Conservation (phyloP, 1,140 invertebrate genomes). For the Hycleus cichorii region DNA sequence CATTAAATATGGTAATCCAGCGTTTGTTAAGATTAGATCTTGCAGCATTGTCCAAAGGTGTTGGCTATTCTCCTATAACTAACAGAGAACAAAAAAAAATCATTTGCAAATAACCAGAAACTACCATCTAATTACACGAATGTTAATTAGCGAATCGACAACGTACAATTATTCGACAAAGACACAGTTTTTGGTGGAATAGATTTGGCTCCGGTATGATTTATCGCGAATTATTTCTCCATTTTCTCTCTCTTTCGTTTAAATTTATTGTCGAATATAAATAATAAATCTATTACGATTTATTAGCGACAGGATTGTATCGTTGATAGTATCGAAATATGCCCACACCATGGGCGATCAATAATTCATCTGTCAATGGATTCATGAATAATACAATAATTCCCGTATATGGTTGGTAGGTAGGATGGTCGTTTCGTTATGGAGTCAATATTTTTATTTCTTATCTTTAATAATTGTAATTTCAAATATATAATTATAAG, state of each 20-base stretch:
- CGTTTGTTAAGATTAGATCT: not conserved
- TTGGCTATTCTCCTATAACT: not conserved
- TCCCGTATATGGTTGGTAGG: not conserved
- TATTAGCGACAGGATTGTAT: conserved; percentile 13
- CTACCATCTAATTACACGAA: not conserved
- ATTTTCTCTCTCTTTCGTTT: no score
- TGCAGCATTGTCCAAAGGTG: not conserved
- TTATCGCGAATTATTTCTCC: no score
- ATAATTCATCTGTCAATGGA: conserved; percentile 24
- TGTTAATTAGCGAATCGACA: not conserved
- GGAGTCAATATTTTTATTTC: no score
- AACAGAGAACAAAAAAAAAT: not conserved
- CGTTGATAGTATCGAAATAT: conserved; percentile 16
- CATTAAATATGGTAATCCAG: not conserved
- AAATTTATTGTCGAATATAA: conserved; percentile 8
- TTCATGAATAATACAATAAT: conserved; percentile 21
- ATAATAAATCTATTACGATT: conserved; percentile 25
- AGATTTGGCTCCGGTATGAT: no score
- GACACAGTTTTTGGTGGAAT: no score
- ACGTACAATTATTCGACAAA: no score
- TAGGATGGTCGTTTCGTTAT: no score
- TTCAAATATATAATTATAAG: no score
- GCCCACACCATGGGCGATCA: conserved; percentile 13
- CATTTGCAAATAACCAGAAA: not conserved
- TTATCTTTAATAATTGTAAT: no score